A percentile compares a stretch with the other conserved stretches of the same genome.
Conservation (phyloP, 2,888 invertebrate species). For the Dynastes maya region DNA sequence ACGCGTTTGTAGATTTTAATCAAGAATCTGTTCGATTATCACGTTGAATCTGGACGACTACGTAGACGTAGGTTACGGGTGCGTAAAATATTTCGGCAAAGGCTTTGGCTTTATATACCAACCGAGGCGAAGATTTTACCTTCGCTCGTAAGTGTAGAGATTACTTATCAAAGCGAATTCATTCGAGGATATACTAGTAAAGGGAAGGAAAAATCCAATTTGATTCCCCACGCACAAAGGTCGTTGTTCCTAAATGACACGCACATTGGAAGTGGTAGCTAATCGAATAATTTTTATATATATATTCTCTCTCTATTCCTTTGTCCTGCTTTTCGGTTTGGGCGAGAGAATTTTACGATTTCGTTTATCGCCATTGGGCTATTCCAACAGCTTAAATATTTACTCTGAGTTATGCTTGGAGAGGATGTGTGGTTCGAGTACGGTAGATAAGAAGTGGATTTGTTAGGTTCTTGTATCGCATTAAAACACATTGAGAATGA, state of each 20-base stretch:
- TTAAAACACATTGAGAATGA: neutral
- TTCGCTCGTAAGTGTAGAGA: constrained; percentile 7
- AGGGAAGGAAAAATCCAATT: constrained; percentile 3
- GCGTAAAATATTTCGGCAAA: constrained; percentile 5
- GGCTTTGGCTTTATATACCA: neutral
- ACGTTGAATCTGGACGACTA: neutral
- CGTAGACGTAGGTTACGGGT: neutral
- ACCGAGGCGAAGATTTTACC: neutral
- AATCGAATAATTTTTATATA: constrained; percentile 19
- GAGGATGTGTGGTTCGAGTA: neutral
- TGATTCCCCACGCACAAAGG: constrained; percentile 1
- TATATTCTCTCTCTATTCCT: neutral
- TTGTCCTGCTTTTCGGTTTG: neutral
- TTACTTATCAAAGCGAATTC: constrained; percentile 10
- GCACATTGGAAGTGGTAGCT: constrained; percentile 2
- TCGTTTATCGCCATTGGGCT: constrained; percentile 2
- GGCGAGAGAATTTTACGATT: constrained; percentile 6
- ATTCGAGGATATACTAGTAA: constrained; percentile 8
- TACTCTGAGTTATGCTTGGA: neutral
- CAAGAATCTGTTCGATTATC: neutral
- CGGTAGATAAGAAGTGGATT: too few species aligned
- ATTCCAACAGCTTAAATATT: constrained; percentile 13
- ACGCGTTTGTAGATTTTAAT: neutral
- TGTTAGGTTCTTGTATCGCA: neutral
- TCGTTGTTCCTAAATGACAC: neutral